Percentiles rank a stretch among this genome's conserved stretches.
phyloP scores from a whole-genome alignment of 1,140 invertebrate genomes.

The Eulimnadia texana region DNA sequence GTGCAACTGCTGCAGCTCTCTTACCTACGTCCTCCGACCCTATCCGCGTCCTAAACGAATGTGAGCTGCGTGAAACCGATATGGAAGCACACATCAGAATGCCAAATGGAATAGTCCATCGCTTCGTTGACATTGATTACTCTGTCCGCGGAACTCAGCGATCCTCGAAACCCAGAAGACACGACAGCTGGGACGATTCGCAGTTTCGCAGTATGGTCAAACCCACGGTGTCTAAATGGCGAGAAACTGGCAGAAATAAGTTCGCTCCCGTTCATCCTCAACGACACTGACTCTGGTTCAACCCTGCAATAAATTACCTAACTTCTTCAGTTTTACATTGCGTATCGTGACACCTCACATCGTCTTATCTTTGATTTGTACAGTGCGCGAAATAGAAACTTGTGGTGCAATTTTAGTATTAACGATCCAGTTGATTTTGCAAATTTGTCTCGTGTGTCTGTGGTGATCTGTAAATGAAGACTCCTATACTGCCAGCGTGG shows the following conservation, averaged over 20 bases:
- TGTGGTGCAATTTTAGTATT: too few relatives aligned
- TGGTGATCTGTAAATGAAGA: too few relatives aligned
- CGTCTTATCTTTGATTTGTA: too few relatives aligned
- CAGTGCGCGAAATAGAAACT: too few relatives aligned
- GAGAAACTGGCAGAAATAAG: constrained; percentile 8
- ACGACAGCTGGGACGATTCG: neutral
- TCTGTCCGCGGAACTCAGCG: neutral
- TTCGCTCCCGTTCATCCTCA: constrained; percentile 2
- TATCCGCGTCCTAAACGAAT: neutral
- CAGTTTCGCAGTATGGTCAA: neutral
- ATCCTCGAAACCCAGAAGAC: neutral
- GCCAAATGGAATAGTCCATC: neutral
- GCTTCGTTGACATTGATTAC: neutral
- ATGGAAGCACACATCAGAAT: neutral
- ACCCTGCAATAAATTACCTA: too few relatives aligned
- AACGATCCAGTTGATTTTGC: too few relatives aligned
- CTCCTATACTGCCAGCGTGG: too few relatives aligned
- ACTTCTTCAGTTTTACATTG: too few relatives aligned
- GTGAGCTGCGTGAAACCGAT: neutral
- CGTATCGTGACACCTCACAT: too few relatives aligned
- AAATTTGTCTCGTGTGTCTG: too few relatives aligned
- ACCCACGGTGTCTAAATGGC: constrained; percentile 8
- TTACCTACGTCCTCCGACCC: neutral
- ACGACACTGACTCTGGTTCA: neutral
- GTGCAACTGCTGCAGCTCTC: neutral